These are phyloP conservation scores for Regulus satrapa DNA, from an alignment of 2,113 vertebrate species.

Conservation along the genomic window DNA sequence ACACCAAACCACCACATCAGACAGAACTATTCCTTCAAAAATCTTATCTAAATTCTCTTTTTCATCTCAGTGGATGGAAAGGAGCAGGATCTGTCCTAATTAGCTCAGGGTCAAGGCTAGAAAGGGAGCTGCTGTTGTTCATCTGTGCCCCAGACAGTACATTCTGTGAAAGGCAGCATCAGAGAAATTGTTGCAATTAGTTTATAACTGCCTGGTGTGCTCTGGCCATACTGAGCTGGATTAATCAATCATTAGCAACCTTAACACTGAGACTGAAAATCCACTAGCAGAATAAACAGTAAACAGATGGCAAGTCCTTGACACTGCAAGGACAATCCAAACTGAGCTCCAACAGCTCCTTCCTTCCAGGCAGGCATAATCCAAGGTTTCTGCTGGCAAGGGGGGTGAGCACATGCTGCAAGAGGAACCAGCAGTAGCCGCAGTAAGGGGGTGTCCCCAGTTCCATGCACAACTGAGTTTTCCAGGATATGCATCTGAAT, in stretches of 20 bases:
- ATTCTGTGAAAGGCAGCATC: neutral
- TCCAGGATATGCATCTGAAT: fast-evolving
- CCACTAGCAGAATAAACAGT: neutral
- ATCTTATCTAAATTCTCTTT: neutral
- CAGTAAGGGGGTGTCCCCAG: neutral
- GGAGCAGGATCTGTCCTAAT: neutral
- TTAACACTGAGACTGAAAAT: neutral
- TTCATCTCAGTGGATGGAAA: neutral
- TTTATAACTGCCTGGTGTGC: neutral
- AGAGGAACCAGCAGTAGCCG: too few species aligned
- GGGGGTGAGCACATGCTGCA: fast-evolving
- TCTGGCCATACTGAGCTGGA: neutral
- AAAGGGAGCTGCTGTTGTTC: neutral
- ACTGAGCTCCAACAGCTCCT: neutral
- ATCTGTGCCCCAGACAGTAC: neutral
- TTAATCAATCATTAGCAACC: constrained; percentile 13
- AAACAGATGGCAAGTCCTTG: neutral
- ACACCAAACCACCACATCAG: neutral
- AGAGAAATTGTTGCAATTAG: neutral
- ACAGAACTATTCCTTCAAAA: neutral
- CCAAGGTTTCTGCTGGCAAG: neutral
- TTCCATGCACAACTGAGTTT: fast-evolving
- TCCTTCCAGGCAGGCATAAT: neutral
- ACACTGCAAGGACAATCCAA: neutral
- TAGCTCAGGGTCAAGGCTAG: neutral